A percentile compares a stretch with the other conserved stretches of the same genome.
These are phyloP conservation scores for Halcyon badia DNA, from an alignment of 2,797 vertebrate genomes.

Conservation along the genomic window DNA sequence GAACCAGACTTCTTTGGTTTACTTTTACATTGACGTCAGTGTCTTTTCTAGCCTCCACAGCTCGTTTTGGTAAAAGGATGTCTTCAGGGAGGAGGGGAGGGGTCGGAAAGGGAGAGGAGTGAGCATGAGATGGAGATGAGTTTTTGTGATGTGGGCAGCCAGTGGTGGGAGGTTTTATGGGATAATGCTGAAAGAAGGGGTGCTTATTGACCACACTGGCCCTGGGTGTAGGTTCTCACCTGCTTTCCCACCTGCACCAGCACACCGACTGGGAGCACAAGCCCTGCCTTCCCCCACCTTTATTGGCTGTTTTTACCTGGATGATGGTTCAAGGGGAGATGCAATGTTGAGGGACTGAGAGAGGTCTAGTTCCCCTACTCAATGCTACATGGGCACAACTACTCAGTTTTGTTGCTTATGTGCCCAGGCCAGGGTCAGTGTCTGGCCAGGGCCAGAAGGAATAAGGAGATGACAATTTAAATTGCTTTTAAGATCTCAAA, in stretches of 20 bases:
- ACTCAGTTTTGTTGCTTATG: not conserved
- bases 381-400: not conserved
- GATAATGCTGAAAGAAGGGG: not conserved
- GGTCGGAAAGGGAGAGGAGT: constrained; percentile 3
- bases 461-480: not conserved
- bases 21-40: constrained; percentile 80
- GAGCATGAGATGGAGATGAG: constrained; percentile 1
- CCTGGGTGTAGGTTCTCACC: not conserved
- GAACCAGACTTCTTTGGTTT: constrained; percentile 75
- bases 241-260: not conserved
- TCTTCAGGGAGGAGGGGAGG: constrained; percentile 58
- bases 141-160: not conserved
- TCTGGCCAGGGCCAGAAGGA: not conserved
- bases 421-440: not conserved
- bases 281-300: not conserved
- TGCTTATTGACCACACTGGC: not conserved
- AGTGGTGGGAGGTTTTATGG: not conserved
- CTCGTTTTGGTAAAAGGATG: constrained; percentile 77
- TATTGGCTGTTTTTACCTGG: not conserved
- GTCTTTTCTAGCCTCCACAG: constrained; percentile 59
- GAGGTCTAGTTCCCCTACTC: not conserved
- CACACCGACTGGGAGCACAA: not conserved
- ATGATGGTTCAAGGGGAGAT: not conserved
- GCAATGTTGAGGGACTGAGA: accelerated
- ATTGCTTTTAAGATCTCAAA: not conserved